Percentiles rank a stretch among this genome's conserved stretches.
phyloP scores from a whole-genome alignment of 2,888 invertebrate species.

The Folsomia manolachei region DNA sequence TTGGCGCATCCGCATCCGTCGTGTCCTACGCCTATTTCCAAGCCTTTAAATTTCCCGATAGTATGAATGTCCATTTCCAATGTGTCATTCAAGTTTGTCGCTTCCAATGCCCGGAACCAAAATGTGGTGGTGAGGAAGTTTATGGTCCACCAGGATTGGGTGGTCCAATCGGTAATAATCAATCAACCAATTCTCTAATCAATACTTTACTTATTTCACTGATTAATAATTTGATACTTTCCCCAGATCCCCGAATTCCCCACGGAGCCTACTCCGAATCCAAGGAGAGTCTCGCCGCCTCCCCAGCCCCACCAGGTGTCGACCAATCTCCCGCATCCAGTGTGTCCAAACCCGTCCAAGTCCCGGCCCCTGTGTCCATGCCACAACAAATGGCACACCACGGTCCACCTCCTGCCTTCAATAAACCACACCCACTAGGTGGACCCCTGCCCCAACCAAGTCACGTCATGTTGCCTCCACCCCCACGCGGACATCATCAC shows the following conservation, averaged over 20 bases:
- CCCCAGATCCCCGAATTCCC: constrained; percentile 84
- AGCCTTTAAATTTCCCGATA: constrained; percentile 94
- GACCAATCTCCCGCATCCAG: constrained; percentile 29
- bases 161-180: constrained; percentile 50
- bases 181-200: not conserved
- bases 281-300: constrained; percentile 76
- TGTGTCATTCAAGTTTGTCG: constrained; percentile 93
- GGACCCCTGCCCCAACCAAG: constrained; percentile 59
- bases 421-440: constrained; percentile 49
- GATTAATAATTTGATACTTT: too few relatives aligned
- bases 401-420: constrained; percentile 35
- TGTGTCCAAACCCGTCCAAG: constrained; percentile 35
- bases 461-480: constrained; percentile 75
- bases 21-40: constrained; percentile 95
- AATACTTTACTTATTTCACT: too few relatives aligned
- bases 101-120: constrained; percentile 88
- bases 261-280: constrained; percentile 80
- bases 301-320: not conserved
- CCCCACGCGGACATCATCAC: constrained; percentile 64
- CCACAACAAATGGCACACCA: constrained; percentile 49
- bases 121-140: constrained; percentile 65
- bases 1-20: constrained; percentile 88
- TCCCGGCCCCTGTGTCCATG: constrained; percentile 27
- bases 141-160: constrained; percentile 52
- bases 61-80: constrained; percentile 96